Conservation (phyloP, 2,113 vertebrate species). For the Perca fluviatilis region DNA sequence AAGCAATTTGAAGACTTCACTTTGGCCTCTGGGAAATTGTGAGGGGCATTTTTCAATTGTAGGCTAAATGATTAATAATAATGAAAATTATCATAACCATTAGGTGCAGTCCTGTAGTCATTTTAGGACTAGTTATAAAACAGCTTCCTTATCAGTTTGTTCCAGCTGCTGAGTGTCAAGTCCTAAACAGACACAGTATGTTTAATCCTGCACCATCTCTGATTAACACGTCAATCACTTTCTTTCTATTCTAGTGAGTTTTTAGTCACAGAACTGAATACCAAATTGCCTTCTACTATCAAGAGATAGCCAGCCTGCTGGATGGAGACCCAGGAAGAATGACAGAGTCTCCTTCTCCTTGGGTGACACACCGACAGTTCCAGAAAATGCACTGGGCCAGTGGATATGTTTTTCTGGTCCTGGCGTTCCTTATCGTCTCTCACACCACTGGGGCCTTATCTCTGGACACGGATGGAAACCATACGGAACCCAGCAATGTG, state of each 20-base stretch:
- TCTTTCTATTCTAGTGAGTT: slow-evolving; percentile 66
- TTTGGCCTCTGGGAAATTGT: neutral
- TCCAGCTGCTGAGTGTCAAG: neutral
- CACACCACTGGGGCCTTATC: slow-evolving; percentile 76
- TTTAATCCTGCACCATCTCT: neutral
- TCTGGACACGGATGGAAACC: slow-evolving; percentile 75
- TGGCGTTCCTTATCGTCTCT: slow-evolving; percentile 58
- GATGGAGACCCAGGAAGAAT: slow-evolving; percentile 73
- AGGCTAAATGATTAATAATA: neutral
- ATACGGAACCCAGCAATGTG: slow-evolving; percentile 80
- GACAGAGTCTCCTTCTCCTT: slow-evolving; percentile 50
- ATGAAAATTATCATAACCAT: neutral
- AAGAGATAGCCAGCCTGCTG: slow-evolving; percentile 73
- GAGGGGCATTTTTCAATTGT: neutral
- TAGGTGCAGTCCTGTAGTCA: neutral
- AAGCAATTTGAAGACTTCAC: neutral
- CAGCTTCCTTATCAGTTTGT: neutral
- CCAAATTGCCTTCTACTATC: slow-evolving; percentile 42
- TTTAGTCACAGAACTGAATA: slow-evolving; percentile 31
- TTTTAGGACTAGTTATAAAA: neutral
- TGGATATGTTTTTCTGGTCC: slow-evolving; percentile 52
- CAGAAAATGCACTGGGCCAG: slow-evolving; percentile 77
- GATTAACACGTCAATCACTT: slow-evolving; percentile 1
- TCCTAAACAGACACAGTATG: neutral
- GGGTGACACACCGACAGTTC: slow-evolving; percentile 45